Evolutionary conservation across 2,797 vertebrate species (phyloP).

Genomic region (Cygnus olor): DNA sequence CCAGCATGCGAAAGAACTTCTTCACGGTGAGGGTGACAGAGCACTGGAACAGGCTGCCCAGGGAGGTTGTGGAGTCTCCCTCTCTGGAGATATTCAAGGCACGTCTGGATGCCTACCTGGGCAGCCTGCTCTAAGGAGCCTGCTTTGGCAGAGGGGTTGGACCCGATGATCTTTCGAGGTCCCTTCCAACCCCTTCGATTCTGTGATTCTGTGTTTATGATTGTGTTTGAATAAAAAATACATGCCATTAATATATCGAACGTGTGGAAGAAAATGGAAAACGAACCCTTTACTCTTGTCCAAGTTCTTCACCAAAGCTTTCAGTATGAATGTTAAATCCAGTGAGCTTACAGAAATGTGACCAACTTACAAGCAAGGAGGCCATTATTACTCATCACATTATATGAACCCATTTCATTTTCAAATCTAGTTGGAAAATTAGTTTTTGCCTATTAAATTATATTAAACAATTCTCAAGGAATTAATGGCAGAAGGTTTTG

Average conservation of each 20-base stretch:
- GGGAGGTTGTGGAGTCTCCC: too few species aligned
- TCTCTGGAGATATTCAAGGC: too few species aligned
- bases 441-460: constrained; percentile 49
- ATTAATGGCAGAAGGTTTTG: constrained; percentile 64
- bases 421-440: constrained; percentile 55
- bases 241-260: not conserved
- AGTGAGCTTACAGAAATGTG: not conserved
- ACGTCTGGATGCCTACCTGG: too few species aligned
- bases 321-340: not conserved
- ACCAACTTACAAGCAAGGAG: not conserved
- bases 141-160: too few species aligned
- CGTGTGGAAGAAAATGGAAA: not conserved
- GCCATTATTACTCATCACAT: constrained; percentile 38
- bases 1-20: too few species aligned
- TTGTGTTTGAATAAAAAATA: not conserved
- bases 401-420: constrained; percentile 60
- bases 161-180: too few species aligned
- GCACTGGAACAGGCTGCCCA: too few species aligned
- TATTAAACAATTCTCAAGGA: constrained; percentile 47
- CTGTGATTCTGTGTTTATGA: not conserved
- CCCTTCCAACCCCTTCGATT: too few species aligned
- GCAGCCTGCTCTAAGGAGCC: too few species aligned
- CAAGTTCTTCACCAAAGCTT: not conserved
- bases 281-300: not conserved
- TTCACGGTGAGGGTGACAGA: too few species aligned